Percentiles rank a stretch among this genome's conserved stretches.
phyloP scores from a whole-genome alignment of 2,797 vertebrate genomes.

The Mareca strepera region DNA sequence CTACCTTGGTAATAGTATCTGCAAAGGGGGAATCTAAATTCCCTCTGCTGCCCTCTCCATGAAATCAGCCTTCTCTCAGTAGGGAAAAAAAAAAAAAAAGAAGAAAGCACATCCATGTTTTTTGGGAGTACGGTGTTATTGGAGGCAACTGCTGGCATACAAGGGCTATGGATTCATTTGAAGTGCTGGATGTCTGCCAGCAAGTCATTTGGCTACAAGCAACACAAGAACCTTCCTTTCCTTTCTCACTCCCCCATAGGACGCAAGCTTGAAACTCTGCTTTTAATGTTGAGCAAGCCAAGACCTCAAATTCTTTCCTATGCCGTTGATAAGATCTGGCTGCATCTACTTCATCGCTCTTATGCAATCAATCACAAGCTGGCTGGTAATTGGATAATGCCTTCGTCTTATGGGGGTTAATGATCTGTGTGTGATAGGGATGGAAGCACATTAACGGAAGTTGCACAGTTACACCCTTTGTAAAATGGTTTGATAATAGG shows the following conservation, averaged over 20 bases:
- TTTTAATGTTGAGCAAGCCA: slow-evolving; percentile 27
- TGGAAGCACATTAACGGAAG: slow-evolving; percentile 23
- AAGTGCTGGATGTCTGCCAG: background rate
- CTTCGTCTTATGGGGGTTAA: slow-evolving; percentile 30
- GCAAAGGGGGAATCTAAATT: background rate
- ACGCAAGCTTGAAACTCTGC: slow-evolving; percentile 8
- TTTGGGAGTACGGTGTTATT: background rate
- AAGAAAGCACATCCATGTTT: fast-evolving
- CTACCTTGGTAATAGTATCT: background rate
- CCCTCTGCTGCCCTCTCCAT: background rate
- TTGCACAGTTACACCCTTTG: slow-evolving; percentile 60
- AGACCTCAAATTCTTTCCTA: background rate
- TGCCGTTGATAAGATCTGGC: slow-evolving; percentile 39
- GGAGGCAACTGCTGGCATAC: fast-evolving
- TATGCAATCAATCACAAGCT: background rate
- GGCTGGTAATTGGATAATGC: slow-evolving; percentile 32
- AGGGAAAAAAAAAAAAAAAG: no score
- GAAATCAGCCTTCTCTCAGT: background rate
- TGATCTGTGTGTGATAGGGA: background rate
- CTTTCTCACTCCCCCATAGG: slow-evolving; percentile 36
- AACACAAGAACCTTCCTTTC: background rate
- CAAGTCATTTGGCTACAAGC: background rate
- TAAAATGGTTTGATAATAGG: slow-evolving; percentile 57
- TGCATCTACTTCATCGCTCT: slow-evolving; percentile 22
- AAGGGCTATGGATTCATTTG: background rate